Conservation (phyloP, 2,888 invertebrate genomes). For the Halictus ligatus region DNA sequence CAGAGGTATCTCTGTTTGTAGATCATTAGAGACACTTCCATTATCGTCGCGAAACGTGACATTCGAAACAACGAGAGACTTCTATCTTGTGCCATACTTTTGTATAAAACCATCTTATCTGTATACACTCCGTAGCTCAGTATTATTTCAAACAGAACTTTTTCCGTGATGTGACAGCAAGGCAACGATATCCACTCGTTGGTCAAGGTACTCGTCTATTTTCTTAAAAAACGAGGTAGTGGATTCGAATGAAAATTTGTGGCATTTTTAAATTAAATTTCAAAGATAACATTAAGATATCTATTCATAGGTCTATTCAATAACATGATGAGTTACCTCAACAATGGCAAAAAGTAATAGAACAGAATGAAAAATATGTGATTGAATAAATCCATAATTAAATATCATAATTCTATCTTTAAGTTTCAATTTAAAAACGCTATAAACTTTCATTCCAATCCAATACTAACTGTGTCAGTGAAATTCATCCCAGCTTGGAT, state of each 20-base stretch:
- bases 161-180: neutral
- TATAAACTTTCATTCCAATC: neutral
- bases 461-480: neutral
- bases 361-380: neutral
- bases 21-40: neutral
- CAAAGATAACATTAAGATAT: neutral
- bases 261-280: neutral
- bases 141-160: neutral
- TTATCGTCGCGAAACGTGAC: neutral
- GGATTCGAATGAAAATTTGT: neutral
- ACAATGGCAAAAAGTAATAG: neutral
- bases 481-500: slow-evolving; percentile 5
- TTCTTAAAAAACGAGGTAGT: neutral
- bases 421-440: neutral
- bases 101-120: neutral
- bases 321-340: neutral
- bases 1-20: slow-evolving; percentile 1
- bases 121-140: neutral
- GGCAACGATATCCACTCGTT: neutral
- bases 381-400: neutral
- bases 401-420: neutral
- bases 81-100: slow-evolving; percentile 16
- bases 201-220: slow-evolving; percentile 1
- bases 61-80: slow-evolving; percentile 6
- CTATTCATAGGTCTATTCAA: neutral